Evolutionary conservation across 2,113 vertebrate species (phyloP).

Genomic region (Xiphias gladius): DNA sequence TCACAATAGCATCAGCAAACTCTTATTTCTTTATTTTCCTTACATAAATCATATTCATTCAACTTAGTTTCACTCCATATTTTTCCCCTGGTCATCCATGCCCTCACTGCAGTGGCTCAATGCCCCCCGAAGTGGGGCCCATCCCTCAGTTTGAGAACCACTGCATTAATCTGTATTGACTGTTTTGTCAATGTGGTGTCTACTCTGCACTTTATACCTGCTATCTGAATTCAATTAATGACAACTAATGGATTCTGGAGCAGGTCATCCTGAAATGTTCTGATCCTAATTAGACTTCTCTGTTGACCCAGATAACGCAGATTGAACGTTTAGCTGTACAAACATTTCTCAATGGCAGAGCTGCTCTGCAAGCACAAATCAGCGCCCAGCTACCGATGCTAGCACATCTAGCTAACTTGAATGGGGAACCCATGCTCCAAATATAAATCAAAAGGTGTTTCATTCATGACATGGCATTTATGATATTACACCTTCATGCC

Average conservation of each 20-base stretch:
- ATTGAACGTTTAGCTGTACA: slow-evolving; percentile 32
- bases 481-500: neutral
- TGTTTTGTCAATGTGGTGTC: slow-evolving; percentile 46
- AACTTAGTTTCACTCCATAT: too few species aligned
- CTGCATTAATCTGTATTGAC: slow-evolving; percentile 54
- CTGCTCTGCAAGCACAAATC: neutral
- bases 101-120: too few species aligned
- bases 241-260: slow-evolving; percentile 69
- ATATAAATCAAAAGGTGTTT: neutral
- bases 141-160: neutral
- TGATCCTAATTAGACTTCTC: slow-evolving; percentile 59
- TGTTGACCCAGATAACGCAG: slow-evolving; percentile 45
- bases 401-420: too few species aligned
- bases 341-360: neutral
- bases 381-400: neutral
- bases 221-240: slow-evolving; percentile 84
- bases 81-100: too few species aligned
- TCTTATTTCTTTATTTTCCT: too few species aligned
- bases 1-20: too few species aligned
- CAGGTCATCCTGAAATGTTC: slow-evolving; percentile 44
- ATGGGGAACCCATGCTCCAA: neutral
- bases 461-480: neutral
- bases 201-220: slow-evolving; percentile 55
- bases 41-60: too few species aligned
- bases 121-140: too few species aligned